Base-by-base conservation (phyloP, 2,888 invertebrate genomes). In the Heliconius erato region DNA sequence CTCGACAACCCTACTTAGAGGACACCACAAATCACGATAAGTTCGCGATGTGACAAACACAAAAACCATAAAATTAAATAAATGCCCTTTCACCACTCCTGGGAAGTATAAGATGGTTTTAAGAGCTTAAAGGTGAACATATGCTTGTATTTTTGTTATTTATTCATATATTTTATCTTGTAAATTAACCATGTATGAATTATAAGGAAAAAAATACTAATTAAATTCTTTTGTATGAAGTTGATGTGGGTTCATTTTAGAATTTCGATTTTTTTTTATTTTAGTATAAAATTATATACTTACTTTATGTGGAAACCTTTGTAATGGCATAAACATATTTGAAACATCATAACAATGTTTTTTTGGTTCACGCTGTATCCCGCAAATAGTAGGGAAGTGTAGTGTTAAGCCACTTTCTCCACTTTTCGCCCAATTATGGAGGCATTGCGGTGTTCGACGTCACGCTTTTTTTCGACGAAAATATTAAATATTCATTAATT, bases 21-120 rank as follows among this genome's bases (percentile, higher is more conserved):
- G 88, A 89, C 86, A 87, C 88, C 90, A 96, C 95, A 96, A 96
- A 96, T 96, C 96, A 95, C 87, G 88, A 89, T 88, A 88, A 91
- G 90, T 93, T 92, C 90, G 91, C 91, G 86, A 90, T 91, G 93
- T 96, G 96, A 96, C 96, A 96, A 94, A 95, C 94, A 94, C 96
- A 96, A 94, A 95, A 95, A 94, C 96, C 95, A 96, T 96, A 92
- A 96, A 95, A 96, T 94, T 95, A 96, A 96, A 96, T 96, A 95
- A 96, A 96, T 96, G 96, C 90, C 89, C 89, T 91, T 88, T 88
- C 87, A 90, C 91, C 92, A 91, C 91, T 91, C 91, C 91, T 91
- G 90, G 86, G 91, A 92, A 92, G 91, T 90, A 91, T 90, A 88
- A 84, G 90, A 90, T 92, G 91, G 92, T 94, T 94, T 92, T 59